Evolutionary conservation across 2,888 invertebrate genomes (phyloP), one percentile per base, ranked within the genome.

Genomic region (Hedya salicella): DNA sequence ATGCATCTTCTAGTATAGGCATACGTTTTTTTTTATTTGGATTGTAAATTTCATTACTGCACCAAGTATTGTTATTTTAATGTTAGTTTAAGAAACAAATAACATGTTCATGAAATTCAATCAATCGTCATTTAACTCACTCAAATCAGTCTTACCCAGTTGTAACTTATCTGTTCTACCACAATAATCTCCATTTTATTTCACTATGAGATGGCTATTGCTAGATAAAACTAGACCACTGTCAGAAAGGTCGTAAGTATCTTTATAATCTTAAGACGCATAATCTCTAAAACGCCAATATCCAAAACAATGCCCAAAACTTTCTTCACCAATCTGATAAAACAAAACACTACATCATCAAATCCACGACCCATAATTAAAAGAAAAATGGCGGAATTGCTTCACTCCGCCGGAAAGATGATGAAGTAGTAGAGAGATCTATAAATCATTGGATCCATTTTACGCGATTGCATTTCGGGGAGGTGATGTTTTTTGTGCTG

Each of bases 371-470:
- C 36, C 36, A 36, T 36, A 36, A 36, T 36, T 36, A 36, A 42
- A 36, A 36, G 1, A 13, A 36, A 25, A 25, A 25, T n/a, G n/a
- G 36, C 36, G 9, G 36, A 36, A 36, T 36, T 36, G 11, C 11
- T 36, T 36, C 36, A 36, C 36, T 36, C 5, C 9, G 9, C 76
- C 78, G 79, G 82, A 83, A 86, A 82, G 71, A 82, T 82, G 81
- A 85, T 83, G 81, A 84, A 87, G 78, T 36, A 11, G 36, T 9
- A 36, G 2, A 36, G 36, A 9, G 75, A 80, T 71, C 63, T 62
- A 79, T 85, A 83, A 85, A 85, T 87, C 85, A 83, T 14, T 32
- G 19, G 17, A 16, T 48, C 63, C 42, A 49, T 42, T 56, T 49
- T 39, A 56, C 32, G 40, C 49, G 13, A 57, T 11, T 32, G 40